Base-by-base conservation (phyloP, 2,797 vertebrate species). In the Clarias platycephalus region DNA sequence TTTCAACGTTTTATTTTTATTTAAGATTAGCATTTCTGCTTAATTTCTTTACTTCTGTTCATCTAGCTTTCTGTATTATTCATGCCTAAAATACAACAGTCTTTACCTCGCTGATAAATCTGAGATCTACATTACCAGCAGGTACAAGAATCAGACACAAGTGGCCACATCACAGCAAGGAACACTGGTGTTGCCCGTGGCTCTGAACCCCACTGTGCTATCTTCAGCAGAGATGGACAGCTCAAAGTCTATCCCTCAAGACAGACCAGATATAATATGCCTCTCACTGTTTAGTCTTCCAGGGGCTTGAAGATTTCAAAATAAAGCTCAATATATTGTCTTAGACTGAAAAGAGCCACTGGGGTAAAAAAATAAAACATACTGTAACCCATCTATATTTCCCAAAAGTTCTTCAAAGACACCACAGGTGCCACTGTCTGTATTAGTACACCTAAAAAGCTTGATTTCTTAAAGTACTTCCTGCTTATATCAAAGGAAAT, bases 381-480 rank as follows among this genome's bases (percentile, higher is more conserved):
- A 83, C 40, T 12, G 20, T 86, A 81, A 83, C 83, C 85, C 77
- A 72, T 75, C 74, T 58, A 84, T 83, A 80, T 86, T 81, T 78
- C 83, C 63, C 44, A 74, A 71, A 87, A 77, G 67, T 64, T 71
- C 79, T 81, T 87, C 72, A 86, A 80, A 82, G n/a, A 44, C 62
- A 68, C 31, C 83, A 53, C 68, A 68, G 53, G 83, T 77, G 34
- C 83, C 82, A 76, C 77, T 57, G 77, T 40, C 40, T 86, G 78
- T 78, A 87, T 87, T 66, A 80, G 76, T 85, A 87, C 85, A 63
- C 60, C 74, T 81, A 71, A 84, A 89, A 84, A 84, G 67, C 78
- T 85, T 85, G 66, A 88, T 88, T 88, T 86, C 74, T 34, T 82
- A 88, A 86, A 84, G 76, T 78, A 72, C 84, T 84, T 81, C 37